A percentile compares a stretch with the other conserved stretches of the same genome.
Conservation (phyloP, 1,140 invertebrate species). For the Bombus polaris region DNA sequence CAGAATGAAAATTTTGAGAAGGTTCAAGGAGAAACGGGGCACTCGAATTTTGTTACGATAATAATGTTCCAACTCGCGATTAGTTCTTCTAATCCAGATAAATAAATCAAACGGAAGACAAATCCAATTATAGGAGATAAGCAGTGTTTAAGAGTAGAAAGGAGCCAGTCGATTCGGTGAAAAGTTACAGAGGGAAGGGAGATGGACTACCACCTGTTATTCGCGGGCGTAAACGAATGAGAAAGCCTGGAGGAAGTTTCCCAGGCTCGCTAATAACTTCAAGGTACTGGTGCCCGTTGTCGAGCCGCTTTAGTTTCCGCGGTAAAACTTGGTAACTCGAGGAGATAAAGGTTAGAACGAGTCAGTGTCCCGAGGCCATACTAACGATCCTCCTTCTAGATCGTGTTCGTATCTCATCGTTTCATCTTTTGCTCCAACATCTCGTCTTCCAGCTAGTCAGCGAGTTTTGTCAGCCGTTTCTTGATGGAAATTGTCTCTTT, state of each 20-base stretch:
- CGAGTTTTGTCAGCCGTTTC: slow-evolving; percentile 17
- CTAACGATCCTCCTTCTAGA: slow-evolving; percentile 65
- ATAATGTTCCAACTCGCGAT: no score
- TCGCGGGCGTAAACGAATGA: slow-evolving; percentile 40
- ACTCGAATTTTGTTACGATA: no score
- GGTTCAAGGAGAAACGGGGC: no score
- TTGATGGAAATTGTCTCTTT: no score
- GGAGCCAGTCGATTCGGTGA: background rate
- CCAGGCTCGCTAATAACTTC: slow-evolving; percentile 62
- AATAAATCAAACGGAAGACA: background rate
- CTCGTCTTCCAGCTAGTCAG: slow-evolving; percentile 15
- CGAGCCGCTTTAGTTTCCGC: slow-evolving; percentile 61
- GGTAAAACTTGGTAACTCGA: slow-evolving; percentile 73
- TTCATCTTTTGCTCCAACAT: slow-evolving; percentile 25
- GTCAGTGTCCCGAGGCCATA: slow-evolving; percentile 59
- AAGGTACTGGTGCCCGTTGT: slow-evolving; percentile 58
- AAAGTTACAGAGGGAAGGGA: background rate
- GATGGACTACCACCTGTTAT: slow-evolving; percentile 52
- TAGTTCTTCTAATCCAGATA: no score
- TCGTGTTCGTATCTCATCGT: slow-evolving; percentile 54
- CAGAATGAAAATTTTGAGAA: no score
- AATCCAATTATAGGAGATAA: background rate
- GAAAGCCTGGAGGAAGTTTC: slow-evolving; percentile 43
- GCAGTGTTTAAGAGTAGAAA: background rate
- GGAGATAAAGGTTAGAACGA: slow-evolving; percentile 70